phyloP scores from a whole-genome alignment of 2,113 vertebrate species.

The Stigmatopora argus region DNA sequence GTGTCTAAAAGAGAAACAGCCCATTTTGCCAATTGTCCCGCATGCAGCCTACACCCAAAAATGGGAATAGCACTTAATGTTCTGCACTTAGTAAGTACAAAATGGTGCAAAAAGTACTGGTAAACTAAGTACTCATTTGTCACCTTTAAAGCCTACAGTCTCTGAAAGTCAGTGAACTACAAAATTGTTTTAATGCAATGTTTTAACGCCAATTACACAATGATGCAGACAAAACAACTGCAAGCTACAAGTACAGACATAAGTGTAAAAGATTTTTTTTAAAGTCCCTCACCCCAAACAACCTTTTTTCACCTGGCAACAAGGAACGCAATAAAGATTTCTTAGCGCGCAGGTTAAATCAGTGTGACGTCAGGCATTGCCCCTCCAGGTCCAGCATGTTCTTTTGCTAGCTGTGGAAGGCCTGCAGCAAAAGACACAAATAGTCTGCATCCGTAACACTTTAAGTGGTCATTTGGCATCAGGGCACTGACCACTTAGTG shows the following conservation, averaged over 20 bases:
- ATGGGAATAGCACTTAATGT: not conserved
- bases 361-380: conserved; percentile 25
- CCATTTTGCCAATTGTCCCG: conserved; percentile 10
- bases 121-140: not conserved
- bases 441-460: not conserved
- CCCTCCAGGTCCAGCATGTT: conserved; percentile 20
- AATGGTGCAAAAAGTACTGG: not conserved
- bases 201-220: not conserved
- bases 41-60: not conserved
- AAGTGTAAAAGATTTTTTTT: not conserved
- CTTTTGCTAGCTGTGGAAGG: conserved; percentile 6
- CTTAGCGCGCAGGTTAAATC: conserved; percentile 28
- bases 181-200: not conserved
- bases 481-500: not conserved
- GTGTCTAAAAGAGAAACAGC: conserved; percentile 11
- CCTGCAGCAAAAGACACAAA: not conserved
- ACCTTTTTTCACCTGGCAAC: conserved; percentile 20
- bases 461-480: not conserved
- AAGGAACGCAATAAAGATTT: conserved; percentile 41
- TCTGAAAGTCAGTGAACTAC: not conserved
- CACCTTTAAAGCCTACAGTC: not conserved
- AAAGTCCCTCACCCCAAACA: conserved; percentile 14
- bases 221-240: no score
- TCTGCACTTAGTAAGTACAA: not conserved
- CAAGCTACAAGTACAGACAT: no score